phyloP scores from a whole-genome alignment of 2,113 vertebrate genomes.

The Carassius auratus region DNA sequence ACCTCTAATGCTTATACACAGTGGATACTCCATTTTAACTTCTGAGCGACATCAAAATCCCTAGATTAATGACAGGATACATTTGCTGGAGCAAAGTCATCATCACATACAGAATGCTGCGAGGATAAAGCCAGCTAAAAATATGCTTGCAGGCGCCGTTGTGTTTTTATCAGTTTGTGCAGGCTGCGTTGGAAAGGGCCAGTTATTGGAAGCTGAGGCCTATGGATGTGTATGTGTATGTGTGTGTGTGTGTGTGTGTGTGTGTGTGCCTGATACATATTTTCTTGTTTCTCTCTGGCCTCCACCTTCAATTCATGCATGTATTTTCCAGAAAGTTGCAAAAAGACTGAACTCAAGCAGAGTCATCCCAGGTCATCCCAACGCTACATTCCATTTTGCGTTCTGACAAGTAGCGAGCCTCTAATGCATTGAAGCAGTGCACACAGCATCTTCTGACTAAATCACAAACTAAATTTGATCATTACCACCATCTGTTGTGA shows the following conservation, averaged over 20 bases:
- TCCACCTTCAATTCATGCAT: not conserved
- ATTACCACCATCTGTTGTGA: too few relatives aligned
- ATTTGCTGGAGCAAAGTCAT: conserved; percentile 31
- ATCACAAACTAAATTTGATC: too few relatives aligned
- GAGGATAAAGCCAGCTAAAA: conserved; percentile 27
- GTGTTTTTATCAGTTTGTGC: conserved; percentile 38
- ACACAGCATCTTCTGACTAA: too few relatives aligned
- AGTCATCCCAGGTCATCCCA: not conserved
- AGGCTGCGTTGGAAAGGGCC: not conserved
- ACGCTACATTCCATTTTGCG: too few relatives aligned
- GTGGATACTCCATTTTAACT: conserved; percentile 34
- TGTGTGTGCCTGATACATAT: not conserved
- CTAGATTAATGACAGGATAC: conserved; percentile 35
- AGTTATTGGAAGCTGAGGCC: conserved; percentile 30
- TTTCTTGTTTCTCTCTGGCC: not conserved
- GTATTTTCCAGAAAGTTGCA: not conserved
- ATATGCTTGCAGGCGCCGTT: conserved; percentile 32
- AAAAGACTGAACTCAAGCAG: not conserved
- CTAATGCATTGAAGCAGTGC: too few relatives aligned
- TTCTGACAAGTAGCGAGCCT: too few relatives aligned
- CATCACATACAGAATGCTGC: conserved; percentile 21
- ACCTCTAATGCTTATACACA: conserved; percentile 20
- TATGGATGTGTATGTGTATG: not conserved
- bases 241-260: not conserved
- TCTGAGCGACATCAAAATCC: conserved; percentile 25